Evolutionary conservation across 2,113 vertebrate species (phyloP), one percentile per base, ranked within the genome.

Genomic region (Sula dactylatra): DNA sequence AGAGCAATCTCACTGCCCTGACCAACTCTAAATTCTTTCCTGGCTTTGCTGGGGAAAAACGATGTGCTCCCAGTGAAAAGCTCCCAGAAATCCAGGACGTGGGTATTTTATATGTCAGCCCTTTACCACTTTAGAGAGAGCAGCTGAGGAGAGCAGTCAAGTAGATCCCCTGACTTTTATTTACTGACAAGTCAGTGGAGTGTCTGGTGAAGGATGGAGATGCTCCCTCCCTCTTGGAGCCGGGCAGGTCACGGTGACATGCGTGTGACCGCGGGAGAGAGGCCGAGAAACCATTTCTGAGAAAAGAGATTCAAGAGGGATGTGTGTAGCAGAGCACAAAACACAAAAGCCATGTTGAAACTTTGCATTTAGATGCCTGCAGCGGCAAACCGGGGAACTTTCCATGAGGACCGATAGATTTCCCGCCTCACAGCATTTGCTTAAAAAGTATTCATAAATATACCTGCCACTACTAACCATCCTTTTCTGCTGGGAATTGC

Each of bases 401-500:
- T 94, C 89, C 62, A 10, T 0, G 4, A 94, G 91, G 95, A 91
- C 89, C 0, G 5, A 77, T 14, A 58, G 50, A 82, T 86, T 97
- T 94, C 94, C 93, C 22, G 6, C 94, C 87, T 93, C 89, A 42
- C 45, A 67, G 81, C 89, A 5, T 80, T 94, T 78, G 74, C 91
- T 97, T 88, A 54, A 69, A 73, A 96, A 95, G 70, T 91, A 56
- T 87, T 96, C 82, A 82, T 91, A 96, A 89, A 87, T 90, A 93
- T 32, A 56, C 86, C 91, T 34, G 1, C 78, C 87, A 73, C 91
- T 77, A 22, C 82, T 88, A 89, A 62, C 91, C 67, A 11, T 88
- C 82, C 29, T 93, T 38, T 90, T 91, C 94, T 96, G 78, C 82
- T 91, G 95, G 95, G 95, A 93, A 84, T 95, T 96, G 92, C 91